Conservation (phyloP, 2,888 invertebrate species). For the Tethea ocularis region DNA sequence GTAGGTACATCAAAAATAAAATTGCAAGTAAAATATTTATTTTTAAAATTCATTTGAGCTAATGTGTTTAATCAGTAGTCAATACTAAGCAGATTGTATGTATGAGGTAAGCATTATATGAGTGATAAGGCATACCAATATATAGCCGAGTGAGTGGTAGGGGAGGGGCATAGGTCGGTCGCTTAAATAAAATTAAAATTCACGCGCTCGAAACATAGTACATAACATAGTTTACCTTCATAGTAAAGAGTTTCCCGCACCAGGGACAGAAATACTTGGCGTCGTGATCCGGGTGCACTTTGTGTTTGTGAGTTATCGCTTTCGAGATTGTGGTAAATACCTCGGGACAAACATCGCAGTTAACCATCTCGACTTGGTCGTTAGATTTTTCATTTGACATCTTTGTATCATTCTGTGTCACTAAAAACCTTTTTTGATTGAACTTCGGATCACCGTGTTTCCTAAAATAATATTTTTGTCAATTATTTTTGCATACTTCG, state of each 20-base stretch:
- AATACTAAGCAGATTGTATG: neutral
- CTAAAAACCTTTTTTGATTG: constrained; percentile 66
- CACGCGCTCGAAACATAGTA: constrained; percentile 10
- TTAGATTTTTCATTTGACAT: constrained; percentile 45
- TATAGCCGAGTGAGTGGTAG: constrained; percentile 25
- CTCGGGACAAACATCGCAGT: constrained; percentile 85
- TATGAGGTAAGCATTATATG: constrained; percentile 12
- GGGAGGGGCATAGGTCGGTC: constrained; percentile 49
- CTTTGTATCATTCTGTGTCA: constrained; percentile 45
- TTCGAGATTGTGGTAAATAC: constrained; percentile 83
- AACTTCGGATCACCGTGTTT: constrained; percentile 86
- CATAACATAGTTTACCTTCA: constrained; percentile 74
- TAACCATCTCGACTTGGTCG: constrained; percentile 62
- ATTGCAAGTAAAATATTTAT: too few relatives aligned
- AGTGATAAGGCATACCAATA: constrained; percentile 28
- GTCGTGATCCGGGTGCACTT: constrained; percentile 85
- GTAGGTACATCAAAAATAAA: too few relatives aligned
- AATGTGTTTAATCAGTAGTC: neutral
- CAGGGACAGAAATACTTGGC: constrained; percentile 86
- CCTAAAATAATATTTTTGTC: constrained; percentile 50
- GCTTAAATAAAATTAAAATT: constrained; percentile 12
- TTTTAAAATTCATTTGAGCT: too few relatives aligned
- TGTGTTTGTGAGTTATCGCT: constrained; percentile 87
- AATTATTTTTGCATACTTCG: constrained; percentile 15
- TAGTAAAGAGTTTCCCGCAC: constrained; percentile 88